Conservation (phyloP, 1,140 invertebrate genomes). For the Dendrolimus kikuchii region DNA sequence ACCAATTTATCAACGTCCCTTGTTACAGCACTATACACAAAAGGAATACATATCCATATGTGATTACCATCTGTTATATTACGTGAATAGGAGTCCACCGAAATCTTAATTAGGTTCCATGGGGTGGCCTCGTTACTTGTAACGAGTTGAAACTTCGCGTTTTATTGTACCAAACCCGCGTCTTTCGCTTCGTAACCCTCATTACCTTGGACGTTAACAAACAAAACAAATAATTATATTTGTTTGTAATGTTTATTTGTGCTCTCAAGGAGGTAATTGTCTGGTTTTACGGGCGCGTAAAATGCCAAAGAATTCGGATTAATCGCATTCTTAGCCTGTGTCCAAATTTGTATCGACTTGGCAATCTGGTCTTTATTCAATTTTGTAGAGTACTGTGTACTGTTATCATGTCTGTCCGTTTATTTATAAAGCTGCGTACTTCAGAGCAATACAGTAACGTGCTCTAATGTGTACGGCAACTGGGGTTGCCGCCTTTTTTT, state of each 20-base stretch:
- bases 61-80: constrained; percentile 27
- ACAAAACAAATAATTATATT: constrained; percentile 5
- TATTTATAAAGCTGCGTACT: too few relatives aligned
- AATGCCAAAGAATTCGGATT: too few relatives aligned
- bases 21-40: constrained; percentile 19
- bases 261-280: too few relatives aligned
- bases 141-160: constrained; percentile 8
- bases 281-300: too few relatives aligned
- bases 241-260: background rate
- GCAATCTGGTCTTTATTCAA: too few relatives aligned
- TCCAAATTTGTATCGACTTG: too few relatives aligned
- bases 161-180: constrained; percentile 3
- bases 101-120: constrained; percentile 26
- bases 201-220: constrained; percentile 1
- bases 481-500: too few relatives aligned
- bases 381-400: too few relatives aligned
- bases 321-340: too few relatives aligned
- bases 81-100: constrained; percentile 11
- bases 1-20: constrained; percentile 27
- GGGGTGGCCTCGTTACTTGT: constrained; percentile 2
- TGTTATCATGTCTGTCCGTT: too few relatives aligned
- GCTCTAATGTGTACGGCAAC: too few relatives aligned
- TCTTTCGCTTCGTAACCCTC: constrained; percentile 5
- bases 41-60: constrained; percentile 14
- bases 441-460: too few relatives aligned